Evolutionary conservation across 1,140 invertebrate species (phyloP).

Genomic region (Apis cerana): DNA sequence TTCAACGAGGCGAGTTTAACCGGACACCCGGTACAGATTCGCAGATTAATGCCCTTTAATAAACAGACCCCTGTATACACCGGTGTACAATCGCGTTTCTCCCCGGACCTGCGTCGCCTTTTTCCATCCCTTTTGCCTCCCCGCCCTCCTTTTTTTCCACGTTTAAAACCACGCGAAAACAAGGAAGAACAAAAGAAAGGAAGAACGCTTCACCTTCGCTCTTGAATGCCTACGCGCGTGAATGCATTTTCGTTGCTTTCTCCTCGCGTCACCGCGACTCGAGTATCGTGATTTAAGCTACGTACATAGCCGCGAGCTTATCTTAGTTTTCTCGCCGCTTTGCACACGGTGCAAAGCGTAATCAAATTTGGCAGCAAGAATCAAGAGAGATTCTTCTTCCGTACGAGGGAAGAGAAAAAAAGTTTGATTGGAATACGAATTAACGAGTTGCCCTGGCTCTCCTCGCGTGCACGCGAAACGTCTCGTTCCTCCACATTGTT

Average conservation of each 20-base stretch:
- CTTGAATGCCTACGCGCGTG: background rate
- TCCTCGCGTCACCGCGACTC: background rate
- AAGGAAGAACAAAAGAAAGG: background rate
- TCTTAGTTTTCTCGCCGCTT: slow-evolving; percentile 28
- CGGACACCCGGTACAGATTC: slow-evolving; percentile 63
- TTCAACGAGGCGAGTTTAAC: slow-evolving; percentile 49
- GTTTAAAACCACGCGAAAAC: background rate
- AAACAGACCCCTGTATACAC: slow-evolving; percentile 42
- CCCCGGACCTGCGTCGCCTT: background rate
- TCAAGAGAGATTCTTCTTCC: background rate
- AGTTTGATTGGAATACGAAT: slow-evolving; percentile 13
- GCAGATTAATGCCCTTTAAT: slow-evolving; percentile 67
- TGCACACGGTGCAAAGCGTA: background rate
- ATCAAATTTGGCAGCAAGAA: slow-evolving; percentile 8
- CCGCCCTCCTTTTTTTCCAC: background rate
- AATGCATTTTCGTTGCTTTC: slow-evolving; percentile 40
- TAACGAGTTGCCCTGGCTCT: background rate
- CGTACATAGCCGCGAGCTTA: slow-evolving; percentile 2
- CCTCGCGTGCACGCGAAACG: background rate
- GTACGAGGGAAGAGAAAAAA: background rate
- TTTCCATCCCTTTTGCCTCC: background rate
- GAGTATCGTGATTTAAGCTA: slow-evolving; percentile 26
- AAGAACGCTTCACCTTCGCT: slow-evolving; percentile 11
- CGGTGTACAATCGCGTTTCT: slow-evolving; percentile 8
- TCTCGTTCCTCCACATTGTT: background rate